Evolutionary conservation across 2,888 invertebrate genomes (phyloP).

Genomic region (Drosophila kuntzei): DNA sequence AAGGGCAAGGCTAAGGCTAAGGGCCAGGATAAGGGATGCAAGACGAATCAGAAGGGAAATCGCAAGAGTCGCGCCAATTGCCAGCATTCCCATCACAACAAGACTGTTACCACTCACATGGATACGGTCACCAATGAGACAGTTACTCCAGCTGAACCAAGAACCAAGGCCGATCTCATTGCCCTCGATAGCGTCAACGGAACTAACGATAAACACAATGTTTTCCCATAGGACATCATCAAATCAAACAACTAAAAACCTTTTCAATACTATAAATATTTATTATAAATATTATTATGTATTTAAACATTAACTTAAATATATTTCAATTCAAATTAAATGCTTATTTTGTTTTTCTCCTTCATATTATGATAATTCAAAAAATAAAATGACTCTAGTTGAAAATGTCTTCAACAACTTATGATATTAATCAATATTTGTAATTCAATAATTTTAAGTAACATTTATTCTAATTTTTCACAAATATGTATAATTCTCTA

Average conservation of each 20-base stretch:
- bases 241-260: no score
- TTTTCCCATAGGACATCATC: not conserved
- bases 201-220: conserved; percentile 4
- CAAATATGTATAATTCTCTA: not conserved
- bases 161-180: conserved; percentile 30
- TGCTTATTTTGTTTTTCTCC: no score
- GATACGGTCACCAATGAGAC: not conserved
- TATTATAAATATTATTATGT: not conserved
- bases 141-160: not conserved
- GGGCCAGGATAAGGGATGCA: conserved; percentile 5
- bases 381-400: no score
- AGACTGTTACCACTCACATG: conserved; percentile 9
- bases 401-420: not conserved
- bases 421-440: not conserved
- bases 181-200: conserved; percentile 26
- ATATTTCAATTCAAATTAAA: no score
- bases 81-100: not conserved
- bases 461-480: not conserved
- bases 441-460: not conserved
- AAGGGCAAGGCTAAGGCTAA: conserved; percentile 14
- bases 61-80: conserved; percentile 1
- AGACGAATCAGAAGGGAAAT: not conserved
- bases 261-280: not conserved
- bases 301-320: not conserved
- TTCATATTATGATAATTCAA: no score